Percentiles rank a stretch among this genome's conserved stretches.
Evolutionary conservation across 2,888 invertebrate genomes (phyloP).

Genomic region (Cataglyphis altisquamis): DNA sequence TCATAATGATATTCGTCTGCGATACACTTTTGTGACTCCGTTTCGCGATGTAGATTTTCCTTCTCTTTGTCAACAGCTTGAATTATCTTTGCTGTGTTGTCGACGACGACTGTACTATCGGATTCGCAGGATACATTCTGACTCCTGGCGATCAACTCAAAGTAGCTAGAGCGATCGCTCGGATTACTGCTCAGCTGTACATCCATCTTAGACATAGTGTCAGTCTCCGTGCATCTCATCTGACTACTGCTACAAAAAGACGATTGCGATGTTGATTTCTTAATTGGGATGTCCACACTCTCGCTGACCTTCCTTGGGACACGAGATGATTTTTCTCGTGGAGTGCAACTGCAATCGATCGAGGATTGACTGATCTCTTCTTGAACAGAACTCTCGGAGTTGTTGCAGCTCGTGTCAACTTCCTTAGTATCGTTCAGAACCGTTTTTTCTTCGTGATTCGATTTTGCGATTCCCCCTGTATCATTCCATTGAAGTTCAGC

Average conservation of each 20-base stretch:
- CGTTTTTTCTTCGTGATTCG: conserved; percentile 45
- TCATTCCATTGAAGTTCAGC: conserved; percentile 87
- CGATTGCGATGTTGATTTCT: conserved; percentile 70
- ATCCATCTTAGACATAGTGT: conserved; percentile 53
- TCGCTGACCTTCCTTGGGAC: conserved; percentile 80
- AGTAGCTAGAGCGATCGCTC: conserved; percentile 65
- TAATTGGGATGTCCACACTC: conserved; percentile 78
- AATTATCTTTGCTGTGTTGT: conserved; percentile 53
- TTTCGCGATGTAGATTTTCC: conserved; percentile 68
- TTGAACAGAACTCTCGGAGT: conserved; percentile 75
- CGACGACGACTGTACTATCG: conserved; percentile 19
- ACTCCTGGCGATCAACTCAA: conserved; percentile 74
- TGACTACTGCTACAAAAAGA: conserved; percentile 61
- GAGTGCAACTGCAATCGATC: conserved; percentile 57
- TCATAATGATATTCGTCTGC: conserved; percentile 16
- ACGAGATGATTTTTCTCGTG: conserved; percentile 66
- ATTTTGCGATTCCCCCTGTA: conserved; percentile 88
- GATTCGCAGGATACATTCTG: conserved; percentile 45
- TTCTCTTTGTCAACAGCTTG: conserved; percentile 66
- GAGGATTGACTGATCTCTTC: conserved; percentile 75
- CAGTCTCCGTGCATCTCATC: background rate
- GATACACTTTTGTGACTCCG: conserved; percentile 68
- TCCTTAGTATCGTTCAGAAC: conserved; percentile 47
- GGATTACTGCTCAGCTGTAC: conserved; percentile 80
- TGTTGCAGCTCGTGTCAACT: conserved; percentile 67